Evolutionary conservation across 2,888 invertebrate species (phyloP), one percentile per base, ranked within the genome.

Genomic region (Platynereis dumerilii): DNA sequence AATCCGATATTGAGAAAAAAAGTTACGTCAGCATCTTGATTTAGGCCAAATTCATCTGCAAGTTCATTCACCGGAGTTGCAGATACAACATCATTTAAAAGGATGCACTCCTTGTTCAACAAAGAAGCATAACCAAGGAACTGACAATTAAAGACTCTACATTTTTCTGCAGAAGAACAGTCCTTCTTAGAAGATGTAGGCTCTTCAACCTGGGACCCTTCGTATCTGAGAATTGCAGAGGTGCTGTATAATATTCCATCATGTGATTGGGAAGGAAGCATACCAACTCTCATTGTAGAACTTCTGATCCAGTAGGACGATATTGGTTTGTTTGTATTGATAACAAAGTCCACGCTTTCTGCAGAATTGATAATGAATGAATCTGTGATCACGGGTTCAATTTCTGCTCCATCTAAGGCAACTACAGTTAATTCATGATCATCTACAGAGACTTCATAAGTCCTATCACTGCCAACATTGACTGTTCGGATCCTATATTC

Each of bases 301-400:
- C 44, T 45, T 45, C 78, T 56, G 1, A 80, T 71, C 78, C 78
- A 79, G 64, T 77, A 80, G 56, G 74, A 75, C 1, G 56, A 71
- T 0, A 67, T 61, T 1, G 58, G n/a, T 44, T 74, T 59, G 53
- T 72, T 68, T 1, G 79, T 72, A 5, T 29, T 55, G 0, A 80
- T 45, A 7, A 73, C 66, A 54, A 80, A 74, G 64, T 80, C 79
- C 54, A 69, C 71, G 22, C 76, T 68, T 65, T 80, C 78, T 0
- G 78, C 80, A 1, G 75, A 69, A 65, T 75, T 72, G 27, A 78
- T 67, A 2, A 75, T 66, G 26, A 78, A 54, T 1, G 64, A 70
- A 27, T 78, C 75, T 1, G 70, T 72, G 20, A 2, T 24, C 7
- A 72, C 42, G 0, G 75, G 75, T 59, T 72, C 69, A 12, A 78